A percentile compares a stretch with the other conserved stretches of the same genome.
These are phyloP conservation scores for Radopholus similis DNA, from an alignment of 1,140 invertebrate genomes.

Conservation along the genomic window DNA sequence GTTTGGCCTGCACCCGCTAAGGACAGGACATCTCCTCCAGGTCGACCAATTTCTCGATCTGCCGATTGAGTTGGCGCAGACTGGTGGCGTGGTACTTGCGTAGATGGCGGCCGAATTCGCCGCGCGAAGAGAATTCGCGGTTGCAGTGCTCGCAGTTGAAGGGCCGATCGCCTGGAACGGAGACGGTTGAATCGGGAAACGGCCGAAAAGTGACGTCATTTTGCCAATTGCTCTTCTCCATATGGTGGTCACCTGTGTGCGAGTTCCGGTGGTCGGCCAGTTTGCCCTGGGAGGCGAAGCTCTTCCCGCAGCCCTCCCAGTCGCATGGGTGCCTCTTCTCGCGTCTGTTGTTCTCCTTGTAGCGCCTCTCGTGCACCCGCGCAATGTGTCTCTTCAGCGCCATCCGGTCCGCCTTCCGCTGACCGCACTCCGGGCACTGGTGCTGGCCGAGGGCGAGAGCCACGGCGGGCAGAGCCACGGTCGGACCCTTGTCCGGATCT, in stretches of 20 bases:
- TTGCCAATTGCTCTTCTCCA: conserved; percentile 3
- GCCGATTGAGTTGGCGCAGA: conserved; percentile 8
- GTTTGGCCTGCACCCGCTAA: no score
- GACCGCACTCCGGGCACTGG: conserved; percentile 20
- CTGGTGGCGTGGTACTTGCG: conserved; percentile 27
- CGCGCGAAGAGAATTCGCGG: conserved; percentile 13
- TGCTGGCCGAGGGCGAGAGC: not conserved
- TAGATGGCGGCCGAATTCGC: conserved; percentile 18
- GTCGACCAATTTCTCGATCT: conserved; percentile 7
- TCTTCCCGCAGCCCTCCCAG: conserved; percentile 24
- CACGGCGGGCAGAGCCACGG: not conserved
- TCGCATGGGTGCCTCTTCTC: conserved; percentile 29
- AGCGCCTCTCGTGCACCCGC: conserved; percentile 29
- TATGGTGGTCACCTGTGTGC: conserved; percentile 33
- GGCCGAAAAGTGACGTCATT: not conserved
- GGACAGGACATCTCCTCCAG: no score
- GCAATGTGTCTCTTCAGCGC: conserved; percentile 22
- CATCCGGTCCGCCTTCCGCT: conserved; percentile 5
- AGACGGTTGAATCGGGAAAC: no score
- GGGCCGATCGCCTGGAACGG: conserved; percentile 24
- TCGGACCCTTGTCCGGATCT: not conserved
- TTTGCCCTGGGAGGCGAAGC: conserved; percentile 29
- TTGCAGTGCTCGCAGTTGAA: conserved; percentile 28
- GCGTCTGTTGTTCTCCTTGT: conserved; percentile 17
- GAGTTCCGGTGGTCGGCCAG: conserved; percentile 45